Percentiles rank a stretch among this genome's conserved stretches.
phyloP scores from a whole-genome alignment of 2,113 vertebrate genomes.

The Daboia siamensis region DNA sequence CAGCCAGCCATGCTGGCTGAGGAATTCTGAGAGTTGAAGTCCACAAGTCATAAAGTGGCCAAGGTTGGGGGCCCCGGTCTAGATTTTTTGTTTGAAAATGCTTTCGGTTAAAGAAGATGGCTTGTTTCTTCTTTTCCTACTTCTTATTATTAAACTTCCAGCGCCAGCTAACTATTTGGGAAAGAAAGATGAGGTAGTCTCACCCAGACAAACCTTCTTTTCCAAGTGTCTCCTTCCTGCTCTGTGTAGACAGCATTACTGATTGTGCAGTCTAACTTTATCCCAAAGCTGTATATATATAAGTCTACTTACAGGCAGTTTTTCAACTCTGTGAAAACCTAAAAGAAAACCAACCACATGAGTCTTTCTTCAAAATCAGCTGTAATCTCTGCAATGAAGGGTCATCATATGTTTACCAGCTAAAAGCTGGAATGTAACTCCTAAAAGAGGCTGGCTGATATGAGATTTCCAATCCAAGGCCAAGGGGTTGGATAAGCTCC shows the following conservation, averaged over 20 bases:
- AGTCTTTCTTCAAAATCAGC: not conserved
- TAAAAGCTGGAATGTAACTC: slow-evolving; percentile 17
- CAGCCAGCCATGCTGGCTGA: too few species aligned
- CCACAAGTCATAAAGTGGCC: too few species aligned
- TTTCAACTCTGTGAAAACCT: slow-evolving; percentile 20
- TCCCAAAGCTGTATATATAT: not conserved
- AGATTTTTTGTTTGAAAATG: not conserved
- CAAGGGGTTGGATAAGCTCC: slow-evolving; percentile 7
- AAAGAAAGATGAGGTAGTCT: not conserved
- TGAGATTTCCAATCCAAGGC: slow-evolving; percentile 14
- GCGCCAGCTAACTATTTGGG: not conserved
- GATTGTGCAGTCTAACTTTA: not conserved
- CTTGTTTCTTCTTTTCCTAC: not conserved
- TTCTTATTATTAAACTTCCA: not conserved
- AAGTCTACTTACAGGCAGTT: slow-evolving; percentile 12
- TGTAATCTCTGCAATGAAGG: not conserved
- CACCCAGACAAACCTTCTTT: not conserved
- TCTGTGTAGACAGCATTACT: not conserved
- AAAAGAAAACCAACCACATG: not conserved
- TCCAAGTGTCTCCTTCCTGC: not conserved
- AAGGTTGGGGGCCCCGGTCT: not conserved
- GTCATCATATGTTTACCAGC: not conserved
- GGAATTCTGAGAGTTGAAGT: too few species aligned
- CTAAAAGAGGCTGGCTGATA: slow-evolving; percentile 14
- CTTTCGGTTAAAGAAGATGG: not conserved